Base-by-base conservation (phyloP, 2,888 invertebrate species). In the Volucella zonaria region DNA sequence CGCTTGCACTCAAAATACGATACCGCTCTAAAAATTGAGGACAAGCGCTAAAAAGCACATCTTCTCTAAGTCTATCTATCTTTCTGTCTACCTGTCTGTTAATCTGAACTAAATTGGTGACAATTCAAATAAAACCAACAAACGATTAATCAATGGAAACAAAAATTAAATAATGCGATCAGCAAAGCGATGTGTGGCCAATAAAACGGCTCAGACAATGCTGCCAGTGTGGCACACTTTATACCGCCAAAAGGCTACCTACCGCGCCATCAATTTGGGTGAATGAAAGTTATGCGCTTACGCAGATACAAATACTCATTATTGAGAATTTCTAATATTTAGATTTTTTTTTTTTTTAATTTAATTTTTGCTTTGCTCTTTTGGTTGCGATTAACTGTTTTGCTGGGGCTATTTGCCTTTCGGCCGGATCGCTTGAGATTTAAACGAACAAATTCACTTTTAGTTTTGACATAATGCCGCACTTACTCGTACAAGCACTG, bases 251-350 rank as follows among this genome's bases (percentile, higher is more conserved):
- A 31, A 54, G 12, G 38, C 54, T n/a, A 10, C 31, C 31, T 6
- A 31, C 31, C 1, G 31, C 38, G 56, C 47, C 14, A 9, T 38
- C 23, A 15, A 58, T 56, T 68, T 54, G 43, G 67, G 67, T 54
- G 56, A 74, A 64, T 56, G 64, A 74, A 74, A 64, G 62, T 74
- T 74, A 62, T 64, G 40, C 62, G 56, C 54, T 38, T 52, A 51
- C 43, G 14, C 9, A 51, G 40, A 71, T 42, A 61, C 56, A 45
- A n/a, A 45, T 58, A 58, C 58, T 56, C 45, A 38, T 40, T 49
- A 47, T 70, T 59, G 40, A 49, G 49, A 58, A 38, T 51, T 66
- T 66, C 66, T 66, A 51, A 51, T 52, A 51, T 66, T 51, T 52
- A 18, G 14, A 38, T 40, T 58, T 40, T 38, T 40, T 56, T 40